A percentile compares a stretch with the other conserved stretches of the same genome.
These are phyloP conservation scores for Drosophila kikkawai DNA, from an alignment of 1,140 invertebrate species.

Conservation along the genomic window DNA sequence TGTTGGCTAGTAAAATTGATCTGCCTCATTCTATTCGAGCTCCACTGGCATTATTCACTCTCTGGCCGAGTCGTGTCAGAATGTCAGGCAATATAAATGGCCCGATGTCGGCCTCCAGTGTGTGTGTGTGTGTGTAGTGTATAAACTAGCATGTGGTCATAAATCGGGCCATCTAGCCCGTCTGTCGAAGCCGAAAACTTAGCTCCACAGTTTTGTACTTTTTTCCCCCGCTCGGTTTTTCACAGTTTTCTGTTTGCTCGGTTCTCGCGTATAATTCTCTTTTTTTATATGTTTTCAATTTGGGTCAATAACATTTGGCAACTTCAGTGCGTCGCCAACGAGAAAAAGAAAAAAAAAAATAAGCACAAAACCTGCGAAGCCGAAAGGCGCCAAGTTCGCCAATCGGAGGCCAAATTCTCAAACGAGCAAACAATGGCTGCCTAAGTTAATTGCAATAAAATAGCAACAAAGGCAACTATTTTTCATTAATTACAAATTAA, in stretches of 20 bases:
- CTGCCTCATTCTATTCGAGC: constrained; percentile 17
- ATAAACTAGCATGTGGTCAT: constrained; percentile 44
- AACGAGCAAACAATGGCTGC: constrained; percentile 49
- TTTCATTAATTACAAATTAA: constrained; percentile 73
- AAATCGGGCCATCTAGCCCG: constrained; percentile 37
- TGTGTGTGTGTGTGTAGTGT: not conserved
- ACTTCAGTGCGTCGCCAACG: constrained; percentile 65
- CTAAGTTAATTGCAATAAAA: constrained; percentile 47
- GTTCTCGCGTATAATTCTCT: constrained; percentile 45
- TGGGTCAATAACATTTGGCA: constrained; percentile 83
- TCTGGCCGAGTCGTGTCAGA: constrained; percentile 36
- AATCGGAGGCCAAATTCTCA: constrained; percentile 39
- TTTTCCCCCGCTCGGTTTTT: constrained; percentile 2
- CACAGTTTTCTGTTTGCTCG: constrained; percentile 43
- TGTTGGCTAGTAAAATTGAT: constrained; percentile 28
- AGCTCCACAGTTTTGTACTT: constrained; percentile 32
- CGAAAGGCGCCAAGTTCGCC: constrained; percentile 77
- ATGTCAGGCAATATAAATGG: constrained; percentile 53
- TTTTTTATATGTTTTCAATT: constrained; percentile 55
- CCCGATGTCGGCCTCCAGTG: constrained; percentile 33
- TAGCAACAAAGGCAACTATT: constrained; percentile 47
- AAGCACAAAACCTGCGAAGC: constrained; percentile 23
- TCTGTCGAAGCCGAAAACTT: constrained; percentile 13
- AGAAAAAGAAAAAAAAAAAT: constrained; percentile 15
- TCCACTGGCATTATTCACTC: constrained; percentile 49